Percentiles rank a stretch among this genome's conserved stretches.
Evolutionary conservation across 2,113 vertebrate genomes (phyloP).

Genomic region (Corythornis madagascariensis): DNA sequence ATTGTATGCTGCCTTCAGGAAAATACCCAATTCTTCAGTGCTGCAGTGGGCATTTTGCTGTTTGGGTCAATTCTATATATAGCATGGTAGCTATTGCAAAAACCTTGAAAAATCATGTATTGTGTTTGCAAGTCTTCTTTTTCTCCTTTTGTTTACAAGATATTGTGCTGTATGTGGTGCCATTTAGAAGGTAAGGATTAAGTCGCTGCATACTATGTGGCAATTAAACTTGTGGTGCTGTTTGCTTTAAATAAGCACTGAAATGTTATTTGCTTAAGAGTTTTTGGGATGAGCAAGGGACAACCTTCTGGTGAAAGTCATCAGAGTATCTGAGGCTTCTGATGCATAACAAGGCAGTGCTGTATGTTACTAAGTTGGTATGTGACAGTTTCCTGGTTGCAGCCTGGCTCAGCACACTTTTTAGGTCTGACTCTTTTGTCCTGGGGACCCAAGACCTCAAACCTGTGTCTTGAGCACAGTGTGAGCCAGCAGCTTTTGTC

Average conservation of each 20-base stretch:
- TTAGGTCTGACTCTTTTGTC: neutral
- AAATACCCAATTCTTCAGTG: neutral
- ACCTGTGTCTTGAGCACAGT: neutral
- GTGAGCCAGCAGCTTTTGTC: neutral
- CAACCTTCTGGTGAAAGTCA: neutral
- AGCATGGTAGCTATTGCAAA: neutral
- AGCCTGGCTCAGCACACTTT: neutral
- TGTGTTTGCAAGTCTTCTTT: neutral
- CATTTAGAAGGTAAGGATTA: neutral
- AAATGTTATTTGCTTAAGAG: neutral
- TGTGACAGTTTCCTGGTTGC: neutral
- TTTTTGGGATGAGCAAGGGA: constrained; percentile 1
- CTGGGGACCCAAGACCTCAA: neutral
- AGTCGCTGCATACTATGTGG: neutral
- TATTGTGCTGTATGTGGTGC: neutral
- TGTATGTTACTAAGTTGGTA: neutral
- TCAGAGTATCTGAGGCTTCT: neutral
- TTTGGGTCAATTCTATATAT: neutral
- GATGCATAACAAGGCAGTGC: neutral
- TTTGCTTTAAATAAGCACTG: constrained; percentile 18
- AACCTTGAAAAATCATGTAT: neutral
- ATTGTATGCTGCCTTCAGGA: neutral
- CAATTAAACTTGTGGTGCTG: neutral
- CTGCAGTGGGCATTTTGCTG: neutral
- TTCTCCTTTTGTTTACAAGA: neutral